These are phyloP conservation scores for Sphecodes monilicornis DNA, from an alignment of 2,888 invertebrate genomes.

Conservation along the genomic window DNA sequence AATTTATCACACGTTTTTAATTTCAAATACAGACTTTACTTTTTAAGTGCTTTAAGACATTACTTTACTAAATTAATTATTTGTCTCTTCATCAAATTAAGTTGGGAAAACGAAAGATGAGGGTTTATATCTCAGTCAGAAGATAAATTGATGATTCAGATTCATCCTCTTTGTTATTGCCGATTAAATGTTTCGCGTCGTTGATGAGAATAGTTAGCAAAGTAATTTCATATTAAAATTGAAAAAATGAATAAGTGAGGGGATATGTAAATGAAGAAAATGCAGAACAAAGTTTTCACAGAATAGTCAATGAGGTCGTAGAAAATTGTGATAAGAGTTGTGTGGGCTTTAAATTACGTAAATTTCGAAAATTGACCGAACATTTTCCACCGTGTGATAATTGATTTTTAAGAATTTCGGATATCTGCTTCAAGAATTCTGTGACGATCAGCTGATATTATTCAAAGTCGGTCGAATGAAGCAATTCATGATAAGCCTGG, in stretches of 20 bases:
- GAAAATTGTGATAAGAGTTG: neutral
- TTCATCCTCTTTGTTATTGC: neutral
- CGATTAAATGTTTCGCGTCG: neutral
- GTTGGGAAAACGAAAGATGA: no score
- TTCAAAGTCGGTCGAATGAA: neutral
- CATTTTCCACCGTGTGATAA: neutral
- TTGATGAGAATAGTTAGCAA: neutral
- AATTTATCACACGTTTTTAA: no score
- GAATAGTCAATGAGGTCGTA: neutral
- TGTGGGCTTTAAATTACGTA: neutral
- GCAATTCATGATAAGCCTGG: neutral
- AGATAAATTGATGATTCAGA: neutral
- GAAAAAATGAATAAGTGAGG: neutral
- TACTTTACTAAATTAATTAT: no score
- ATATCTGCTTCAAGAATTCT: neutral
- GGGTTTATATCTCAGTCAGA: no score
- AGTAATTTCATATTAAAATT: neutral
- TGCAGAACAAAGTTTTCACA: neutral
- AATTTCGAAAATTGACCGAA: neutral
- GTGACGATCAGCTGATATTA: neutral
- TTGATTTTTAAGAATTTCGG: neutral
- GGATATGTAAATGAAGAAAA: neutral
- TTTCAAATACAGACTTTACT: no score
- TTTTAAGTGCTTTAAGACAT: no score
- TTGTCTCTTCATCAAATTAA: no score